These are phyloP conservation scores for Apostichopus parvimensis DNA, from an alignment of 35 echinoderm and acorn worm species.

Conservation along the genomic window DNA sequence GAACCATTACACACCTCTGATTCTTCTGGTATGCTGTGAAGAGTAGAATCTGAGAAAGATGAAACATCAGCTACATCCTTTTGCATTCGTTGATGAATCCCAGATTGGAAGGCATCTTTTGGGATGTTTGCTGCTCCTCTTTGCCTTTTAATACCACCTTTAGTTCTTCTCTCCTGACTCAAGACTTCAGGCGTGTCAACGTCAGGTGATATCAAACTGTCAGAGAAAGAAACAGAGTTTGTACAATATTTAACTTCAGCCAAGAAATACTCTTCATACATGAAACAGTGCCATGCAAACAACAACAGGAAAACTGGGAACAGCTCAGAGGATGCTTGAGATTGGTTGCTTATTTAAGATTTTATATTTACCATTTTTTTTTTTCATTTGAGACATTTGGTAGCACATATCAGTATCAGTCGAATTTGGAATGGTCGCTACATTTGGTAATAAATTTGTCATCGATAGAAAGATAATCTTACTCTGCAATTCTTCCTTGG, in stretches of 20 bases:
- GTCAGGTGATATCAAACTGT: constrained; percentile 11
- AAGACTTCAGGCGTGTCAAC: background rate
- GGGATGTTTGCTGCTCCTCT: background rate
- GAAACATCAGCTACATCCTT: background rate
- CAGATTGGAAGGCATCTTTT: constrained; percentile 27
- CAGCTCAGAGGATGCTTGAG: no score
- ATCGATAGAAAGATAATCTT: background rate
- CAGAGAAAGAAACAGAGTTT: background rate
- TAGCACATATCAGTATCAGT: no score
- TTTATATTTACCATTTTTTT: no score
- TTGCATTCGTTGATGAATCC: constrained; percentile 6
- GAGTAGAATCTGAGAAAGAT: background rate
- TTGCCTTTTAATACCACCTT: background rate
- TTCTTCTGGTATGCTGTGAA: constrained; percentile 36
- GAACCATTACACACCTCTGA: background rate
- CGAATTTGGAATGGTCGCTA: no score
- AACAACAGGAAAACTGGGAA: no score
- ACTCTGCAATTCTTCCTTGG: constrained; percentile 13
- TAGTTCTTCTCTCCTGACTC: constrained; percentile 11
- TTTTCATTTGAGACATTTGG: no score
- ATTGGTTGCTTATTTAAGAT: no score
- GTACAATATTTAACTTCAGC: background rate
- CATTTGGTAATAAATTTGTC: no score
- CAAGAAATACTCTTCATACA: no score
- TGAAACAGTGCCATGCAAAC: no score